These are phyloP conservation scores for Oppia nitens DNA, from an alignment of 1,140 invertebrate species.

Conservation along the genomic window DNA sequence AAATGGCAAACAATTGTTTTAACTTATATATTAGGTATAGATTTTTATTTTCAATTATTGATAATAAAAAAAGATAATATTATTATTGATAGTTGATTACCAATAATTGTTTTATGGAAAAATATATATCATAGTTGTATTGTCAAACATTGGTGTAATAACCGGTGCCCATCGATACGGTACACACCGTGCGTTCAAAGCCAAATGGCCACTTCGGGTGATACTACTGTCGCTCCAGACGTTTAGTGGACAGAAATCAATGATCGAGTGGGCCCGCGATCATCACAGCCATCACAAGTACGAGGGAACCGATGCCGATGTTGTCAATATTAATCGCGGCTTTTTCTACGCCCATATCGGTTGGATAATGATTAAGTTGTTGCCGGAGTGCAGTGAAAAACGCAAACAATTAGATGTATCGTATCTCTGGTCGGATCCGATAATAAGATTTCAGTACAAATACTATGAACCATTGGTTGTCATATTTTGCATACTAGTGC, in stretches of 20 bases:
- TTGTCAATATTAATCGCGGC: slow-evolving; percentile 79
- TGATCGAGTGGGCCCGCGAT: slow-evolving; percentile 83
- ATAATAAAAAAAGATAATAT: not conserved
- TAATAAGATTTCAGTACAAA: slow-evolving; percentile 68
- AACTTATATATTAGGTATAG: not conserved
- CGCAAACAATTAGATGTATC: slow-evolving; percentile 66
- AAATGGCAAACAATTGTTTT: not conserved
- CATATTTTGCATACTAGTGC: slow-evolving; percentile 61
- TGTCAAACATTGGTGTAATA: slow-evolving; percentile 32
- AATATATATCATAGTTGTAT: slow-evolving; percentile 48
- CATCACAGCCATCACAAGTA: slow-evolving; percentile 93
- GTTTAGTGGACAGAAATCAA: slow-evolving; percentile 76
- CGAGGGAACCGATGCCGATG: slow-evolving; percentile 87
- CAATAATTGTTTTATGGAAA: slow-evolving; percentile 47
- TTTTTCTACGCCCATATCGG: slow-evolving; percentile 94
- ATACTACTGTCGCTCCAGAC: slow-evolving; percentile 44
- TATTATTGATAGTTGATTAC: not conserved
- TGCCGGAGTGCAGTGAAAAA: slow-evolving; percentile 69
- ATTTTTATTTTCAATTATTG: not conserved
- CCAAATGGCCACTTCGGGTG: slow-evolving; percentile 32
- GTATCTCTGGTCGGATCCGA: slow-evolving; percentile 66
- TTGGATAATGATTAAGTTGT: slow-evolving; percentile 76
- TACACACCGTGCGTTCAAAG: slow-evolving; percentile 39
- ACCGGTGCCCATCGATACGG: slow-evolving; percentile 40
- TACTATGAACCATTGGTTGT: slow-evolving; percentile 60